Evolutionary conservation across 2,113 vertebrate genomes (phyloP).

Genomic region (Cygnus atratus): DNA sequence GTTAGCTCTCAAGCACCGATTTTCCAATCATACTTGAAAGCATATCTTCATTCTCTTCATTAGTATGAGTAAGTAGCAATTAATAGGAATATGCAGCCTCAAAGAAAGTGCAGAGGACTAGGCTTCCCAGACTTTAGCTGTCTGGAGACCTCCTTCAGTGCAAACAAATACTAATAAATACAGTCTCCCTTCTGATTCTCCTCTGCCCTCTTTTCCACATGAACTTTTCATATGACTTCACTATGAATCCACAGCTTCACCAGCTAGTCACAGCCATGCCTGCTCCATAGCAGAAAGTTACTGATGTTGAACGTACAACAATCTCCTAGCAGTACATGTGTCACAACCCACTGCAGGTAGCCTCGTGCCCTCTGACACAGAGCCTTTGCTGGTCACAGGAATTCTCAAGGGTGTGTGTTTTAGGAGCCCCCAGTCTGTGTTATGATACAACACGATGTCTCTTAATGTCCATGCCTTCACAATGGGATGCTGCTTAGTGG

Average conservation of each 20-base stretch:
- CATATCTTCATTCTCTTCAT: background rate
- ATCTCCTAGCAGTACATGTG: background rate
- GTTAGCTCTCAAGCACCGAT: background rate
- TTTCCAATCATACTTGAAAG: constrained; percentile 13
- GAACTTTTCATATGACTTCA: background rate
- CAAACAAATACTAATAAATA: background rate
- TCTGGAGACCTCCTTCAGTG: background rate
- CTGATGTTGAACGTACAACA: background rate
- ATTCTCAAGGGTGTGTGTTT: background rate
- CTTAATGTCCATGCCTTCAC: background rate
- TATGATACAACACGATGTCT: background rate
- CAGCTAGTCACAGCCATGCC: background rate
- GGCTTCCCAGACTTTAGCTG: background rate
- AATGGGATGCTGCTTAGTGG: background rate
- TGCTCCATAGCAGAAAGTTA: background rate
- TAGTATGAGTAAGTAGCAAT: constrained; percentile 2
- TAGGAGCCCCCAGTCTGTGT: background rate
- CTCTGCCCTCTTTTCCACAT: background rate
- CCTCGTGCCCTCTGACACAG: background rate
- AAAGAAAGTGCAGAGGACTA: background rate
- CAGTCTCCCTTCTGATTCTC: background rate
- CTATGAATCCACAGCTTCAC: background rate
- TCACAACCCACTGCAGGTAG: background rate
- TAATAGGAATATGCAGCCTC: background rate
- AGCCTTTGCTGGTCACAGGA: background rate